Evolutionary conservation across 1,140 invertebrate species (phyloP), one percentile per base, ranked within the genome.

Genomic region (Drosophila navojoa): DNA sequence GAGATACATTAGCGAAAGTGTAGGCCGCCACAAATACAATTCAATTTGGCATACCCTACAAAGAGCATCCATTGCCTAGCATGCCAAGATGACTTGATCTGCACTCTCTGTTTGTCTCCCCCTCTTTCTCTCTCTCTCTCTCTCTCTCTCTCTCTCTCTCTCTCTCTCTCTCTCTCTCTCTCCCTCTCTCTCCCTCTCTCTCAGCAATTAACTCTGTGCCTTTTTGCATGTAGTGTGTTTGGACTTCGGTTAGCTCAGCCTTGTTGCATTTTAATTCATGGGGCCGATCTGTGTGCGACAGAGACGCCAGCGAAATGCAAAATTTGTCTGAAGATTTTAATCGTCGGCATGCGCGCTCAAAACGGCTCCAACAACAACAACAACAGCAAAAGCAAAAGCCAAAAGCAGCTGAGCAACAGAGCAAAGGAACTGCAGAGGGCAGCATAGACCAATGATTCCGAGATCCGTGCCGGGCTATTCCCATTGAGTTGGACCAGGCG

Each of bases 251-350:
- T 29, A 32, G 29, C 9, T 38, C 5, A 9, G 15, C 53, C 52
- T n/a, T 45, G 27, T 47, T 55, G 74, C 60, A 61, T 75, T 86
- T 89, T 89, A 89, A 89, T 89, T 89, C 84, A 89, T 89, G 79
- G 64, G 68, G 52, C 63, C 49, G 76, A 61, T 52, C 50, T 79
- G 71, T 67, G 71, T 70, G 71, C 64, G 78, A 87, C 75, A 74
- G 84, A 61, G 85, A 89, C 71, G 84, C 85, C 79, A 89, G 73
- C 84, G 74, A 89, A 89, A 89, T 89, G 84, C 84, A 89, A 89
- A 89, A 89, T 89, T 89, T 89, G 84, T 89, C 84, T 89, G 84
- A 77, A 89, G 84, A 89, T 89, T 89, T 89, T 89, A 89, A 89
- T 89, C 84, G 84, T 67, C 79, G 79, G 84, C 84, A 79, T 87